Evolutionary conservation across 2,113 vertebrate genomes (phyloP).

Genomic region (Poeciliopsis turrubarensis): DNA sequence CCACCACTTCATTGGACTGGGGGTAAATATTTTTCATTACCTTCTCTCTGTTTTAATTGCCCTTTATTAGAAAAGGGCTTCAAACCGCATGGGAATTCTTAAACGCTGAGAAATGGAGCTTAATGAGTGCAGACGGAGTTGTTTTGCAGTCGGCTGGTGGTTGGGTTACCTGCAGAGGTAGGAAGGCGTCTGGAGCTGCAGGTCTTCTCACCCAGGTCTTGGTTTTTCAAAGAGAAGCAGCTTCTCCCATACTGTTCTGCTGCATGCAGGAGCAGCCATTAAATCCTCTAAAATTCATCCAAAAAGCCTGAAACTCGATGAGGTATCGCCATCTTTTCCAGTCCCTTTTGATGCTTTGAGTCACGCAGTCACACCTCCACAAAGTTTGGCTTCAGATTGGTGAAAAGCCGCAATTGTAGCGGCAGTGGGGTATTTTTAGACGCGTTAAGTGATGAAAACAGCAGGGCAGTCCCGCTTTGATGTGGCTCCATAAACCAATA

Average conservation of each 20-base stretch:
- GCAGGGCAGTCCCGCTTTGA: slow-evolving; percentile 66
- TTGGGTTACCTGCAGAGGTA: slow-evolving; percentile 31
- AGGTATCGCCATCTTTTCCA: slow-evolving; percentile 11
- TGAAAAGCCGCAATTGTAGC: slow-evolving; percentile 13
- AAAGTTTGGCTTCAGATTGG: slow-evolving; percentile 19
- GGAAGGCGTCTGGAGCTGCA: slow-evolving; percentile 51
- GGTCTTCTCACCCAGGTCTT: slow-evolving; percentile 26
- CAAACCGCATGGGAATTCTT: slow-evolving; percentile 71
- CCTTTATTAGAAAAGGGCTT: slow-evolving; percentile 71
- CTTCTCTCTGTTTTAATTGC: slow-evolving; percentile 68
- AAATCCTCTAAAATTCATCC: slow-evolving; percentile 30
- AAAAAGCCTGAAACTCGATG: background rate
- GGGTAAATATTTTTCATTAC: slow-evolving; percentile 76
- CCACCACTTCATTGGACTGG: slow-evolving; percentile 66
- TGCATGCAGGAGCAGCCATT: slow-evolving; percentile 19
- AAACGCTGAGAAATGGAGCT: slow-evolving; percentile 57
- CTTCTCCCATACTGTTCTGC: too few species aligned
- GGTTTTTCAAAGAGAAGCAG: background rate
- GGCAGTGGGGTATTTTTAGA: slow-evolving; percentile 7
- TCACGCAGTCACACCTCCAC: slow-evolving; percentile 13
- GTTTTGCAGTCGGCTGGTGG: slow-evolving; percentile 44
- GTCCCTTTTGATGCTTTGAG: slow-evolving; percentile 15
- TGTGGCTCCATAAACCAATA: slow-evolving; percentile 70
- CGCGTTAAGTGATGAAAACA: slow-evolving; percentile 60
- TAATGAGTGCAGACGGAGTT: slow-evolving; percentile 59